Base-by-base conservation (phyloP, 2,797 vertebrate species). In the Danio kyathit region DNA sequence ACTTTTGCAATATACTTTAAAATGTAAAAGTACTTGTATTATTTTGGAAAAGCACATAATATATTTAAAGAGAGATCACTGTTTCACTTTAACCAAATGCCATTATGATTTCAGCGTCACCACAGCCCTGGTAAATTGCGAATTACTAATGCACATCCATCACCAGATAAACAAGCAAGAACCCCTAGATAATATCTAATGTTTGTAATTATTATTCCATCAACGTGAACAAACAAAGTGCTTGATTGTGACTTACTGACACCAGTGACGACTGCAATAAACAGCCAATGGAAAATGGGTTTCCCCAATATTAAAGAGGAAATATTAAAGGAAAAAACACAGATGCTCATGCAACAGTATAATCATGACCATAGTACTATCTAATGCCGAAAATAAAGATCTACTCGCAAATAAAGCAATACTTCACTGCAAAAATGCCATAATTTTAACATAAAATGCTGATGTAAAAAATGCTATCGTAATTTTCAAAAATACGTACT, bases 161-260 rank as follows among this genome's bases (percentile, higher is more conserved):
- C 52, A 77, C 16, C 75, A 61, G 16, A 46, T 79, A 79, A 79
- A 69, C 76, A 71, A 79, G 29, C 56, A 49, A 19, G 29, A 61
- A 71, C 40, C 76, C 76, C 16, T 54, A 40, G 66, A 70, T 79
- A 79, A 79, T 79, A 71, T 71, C 77, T 54, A 64, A 54, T 64
- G 59, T 72, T 79, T 70, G 66, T 79, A 61, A 79, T 79, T 79
- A 70, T 70, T 79, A 72, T 64, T 79, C 77, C 77, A 79, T 79
- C 48, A 54, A 72, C 67, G 63, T 29, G 67, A 72, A 64, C 77
- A 79, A 79, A 79, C 76, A 72, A 79, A 71, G 77, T 79, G 67
- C 77, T 79, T 79, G 67, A 79, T 64, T 46, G 29, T 72, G 77
- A 79, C 77, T 72, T 64, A 17, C 56, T 79, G 76, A 79, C 76